Evolutionary conservation across 2,888 invertebrate species (phyloP).

Genomic region (Myopa testacea): DNA sequence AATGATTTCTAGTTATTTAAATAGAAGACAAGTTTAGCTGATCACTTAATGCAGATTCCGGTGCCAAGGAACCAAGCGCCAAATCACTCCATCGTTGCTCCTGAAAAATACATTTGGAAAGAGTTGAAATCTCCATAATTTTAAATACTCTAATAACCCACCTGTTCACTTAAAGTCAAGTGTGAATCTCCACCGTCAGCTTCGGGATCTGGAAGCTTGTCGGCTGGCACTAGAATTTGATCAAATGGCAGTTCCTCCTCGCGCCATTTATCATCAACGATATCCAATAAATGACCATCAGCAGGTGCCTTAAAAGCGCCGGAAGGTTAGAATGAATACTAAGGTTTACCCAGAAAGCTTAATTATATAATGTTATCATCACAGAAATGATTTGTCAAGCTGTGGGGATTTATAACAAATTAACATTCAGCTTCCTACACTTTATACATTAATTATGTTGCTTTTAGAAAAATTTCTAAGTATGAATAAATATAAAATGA

Average conservation of each 20-base stretch:
- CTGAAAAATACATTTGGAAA: slow-evolving; percentile 56
- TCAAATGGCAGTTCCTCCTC: slow-evolving; percentile 85
- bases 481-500: too few species aligned
- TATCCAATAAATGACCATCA: slow-evolving; percentile 67
- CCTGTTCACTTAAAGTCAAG: slow-evolving; percentile 89
- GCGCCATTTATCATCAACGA: slow-evolving; percentile 85
- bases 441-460: background rate
- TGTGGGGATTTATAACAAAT: background rate
- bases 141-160: slow-evolving; percentile 57
- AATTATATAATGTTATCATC: background rate
- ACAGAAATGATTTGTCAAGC: background rate
- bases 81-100: slow-evolving; percentile 77
- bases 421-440: background rate
- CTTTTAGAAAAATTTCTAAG: too few species aligned
- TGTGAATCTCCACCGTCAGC: slow-evolving; percentile 93
- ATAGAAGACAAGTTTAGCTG: slow-evolving; percentile 65
- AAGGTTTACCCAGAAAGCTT: too few species aligned
- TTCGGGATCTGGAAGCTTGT: slow-evolving; percentile 92
- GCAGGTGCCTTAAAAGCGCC: slow-evolving; percentile 58
- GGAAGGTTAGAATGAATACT: background rate
- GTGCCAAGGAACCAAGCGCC: slow-evolving; percentile 70
- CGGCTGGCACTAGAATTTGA: slow-evolving; percentile 85
- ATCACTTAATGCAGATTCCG: slow-evolving; percentile 65
- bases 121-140: background rate
- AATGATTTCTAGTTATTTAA: slow-evolving; percentile 52